Percentiles rank a stretch among this genome's conserved stretches.
phyloP scores from a whole-genome alignment of 2,888 invertebrate genomes.

The Leptinotarsa peninsularis region DNA sequence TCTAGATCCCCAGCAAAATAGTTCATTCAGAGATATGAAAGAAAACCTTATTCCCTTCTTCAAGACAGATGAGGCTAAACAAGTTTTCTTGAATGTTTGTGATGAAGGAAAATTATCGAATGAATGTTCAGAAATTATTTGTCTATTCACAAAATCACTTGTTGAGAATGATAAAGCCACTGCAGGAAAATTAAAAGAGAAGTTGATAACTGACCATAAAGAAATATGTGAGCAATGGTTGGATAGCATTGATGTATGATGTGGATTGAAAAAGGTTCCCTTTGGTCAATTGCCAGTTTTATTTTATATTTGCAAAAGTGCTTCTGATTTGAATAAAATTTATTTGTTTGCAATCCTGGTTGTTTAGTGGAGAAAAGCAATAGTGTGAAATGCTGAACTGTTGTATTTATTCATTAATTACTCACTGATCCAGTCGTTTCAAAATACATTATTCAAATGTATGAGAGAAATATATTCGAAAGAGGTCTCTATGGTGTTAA shows the following conservation, averaged over 20 bases:
- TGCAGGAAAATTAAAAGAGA: slow-evolving; percentile 24
- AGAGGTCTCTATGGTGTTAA: too few relatives aligned
- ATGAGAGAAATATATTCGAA: too few relatives aligned
- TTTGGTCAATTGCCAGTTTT: background rate
- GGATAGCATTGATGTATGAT: slow-evolving; percentile 23
- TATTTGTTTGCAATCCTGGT: too few relatives aligned
- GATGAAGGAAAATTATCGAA: slow-evolving; percentile 31
- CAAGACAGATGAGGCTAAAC: slow-evolving; percentile 26
- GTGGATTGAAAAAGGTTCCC: background rate
- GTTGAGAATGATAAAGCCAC: slow-evolving; percentile 29
- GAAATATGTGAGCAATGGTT: slow-evolving; percentile 32
- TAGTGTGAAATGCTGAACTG: too few relatives aligned
- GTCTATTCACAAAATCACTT: slow-evolving; percentile 34
- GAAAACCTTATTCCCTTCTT: slow-evolving; percentile 32
- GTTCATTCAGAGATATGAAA: slow-evolving; percentile 18
- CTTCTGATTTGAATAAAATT: too few relatives aligned
- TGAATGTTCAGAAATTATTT: slow-evolving; percentile 31
- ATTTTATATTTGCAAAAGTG: background rate
- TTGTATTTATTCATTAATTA: too few relatives aligned
- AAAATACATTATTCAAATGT: too few relatives aligned
- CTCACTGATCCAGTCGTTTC: too few relatives aligned
- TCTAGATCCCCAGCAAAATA: background rate
- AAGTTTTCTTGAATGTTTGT: slow-evolving; percentile 35
- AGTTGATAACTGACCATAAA: slow-evolving; percentile 24
- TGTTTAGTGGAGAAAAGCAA: too few relatives aligned